These are phyloP conservation scores for Agrilus cyanescens DNA, from an alignment of 2,888 invertebrate genomes.

Conservation along the genomic window DNA sequence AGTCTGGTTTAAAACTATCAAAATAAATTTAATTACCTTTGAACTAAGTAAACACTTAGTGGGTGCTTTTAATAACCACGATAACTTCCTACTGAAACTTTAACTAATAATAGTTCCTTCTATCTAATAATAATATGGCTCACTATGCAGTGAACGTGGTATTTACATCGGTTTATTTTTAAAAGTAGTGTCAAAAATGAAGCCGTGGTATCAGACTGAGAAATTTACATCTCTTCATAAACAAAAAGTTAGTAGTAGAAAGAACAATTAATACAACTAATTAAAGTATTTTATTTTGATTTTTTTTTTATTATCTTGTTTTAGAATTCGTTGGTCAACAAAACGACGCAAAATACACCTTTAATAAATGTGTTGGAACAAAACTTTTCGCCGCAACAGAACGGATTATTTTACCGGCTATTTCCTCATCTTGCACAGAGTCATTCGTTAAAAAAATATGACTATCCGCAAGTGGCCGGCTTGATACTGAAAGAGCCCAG, in stretches of 20 bases:
- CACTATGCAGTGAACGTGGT: neutral
- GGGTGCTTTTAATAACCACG: neutral
- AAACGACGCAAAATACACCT: slow-evolving; percentile 36
- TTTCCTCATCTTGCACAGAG: slow-evolving; percentile 57
- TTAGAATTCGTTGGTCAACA: slow-evolving; percentile 51
- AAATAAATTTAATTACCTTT: too few species aligned
- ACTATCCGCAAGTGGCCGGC: slow-evolving; percentile 54
- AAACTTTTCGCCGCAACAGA: slow-evolving; percentile 41
- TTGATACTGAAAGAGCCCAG: slow-evolving; percentile 55
- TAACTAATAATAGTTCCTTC: neutral
- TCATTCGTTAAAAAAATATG: slow-evolving; percentile 50
- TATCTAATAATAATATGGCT: neutral
- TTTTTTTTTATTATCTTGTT: neutral
- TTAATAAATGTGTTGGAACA: slow-evolving; percentile 49
- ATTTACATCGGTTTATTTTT: neutral
- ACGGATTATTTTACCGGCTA: slow-evolving; percentile 46
- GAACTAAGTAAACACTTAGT: too few species aligned
- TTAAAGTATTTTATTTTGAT: neutral
- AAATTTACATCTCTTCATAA: too few species aligned
- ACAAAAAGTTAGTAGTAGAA: too few species aligned
- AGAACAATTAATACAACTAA: too few species aligned
- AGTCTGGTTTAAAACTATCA: too few species aligned
- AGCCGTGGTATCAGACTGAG: too few species aligned
- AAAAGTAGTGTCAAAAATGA: neutral
- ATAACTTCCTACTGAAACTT: too few species aligned